Base-by-base conservation (phyloP, 2,797 vertebrate species). In the Macrochelys suwanniensis region DNA sequence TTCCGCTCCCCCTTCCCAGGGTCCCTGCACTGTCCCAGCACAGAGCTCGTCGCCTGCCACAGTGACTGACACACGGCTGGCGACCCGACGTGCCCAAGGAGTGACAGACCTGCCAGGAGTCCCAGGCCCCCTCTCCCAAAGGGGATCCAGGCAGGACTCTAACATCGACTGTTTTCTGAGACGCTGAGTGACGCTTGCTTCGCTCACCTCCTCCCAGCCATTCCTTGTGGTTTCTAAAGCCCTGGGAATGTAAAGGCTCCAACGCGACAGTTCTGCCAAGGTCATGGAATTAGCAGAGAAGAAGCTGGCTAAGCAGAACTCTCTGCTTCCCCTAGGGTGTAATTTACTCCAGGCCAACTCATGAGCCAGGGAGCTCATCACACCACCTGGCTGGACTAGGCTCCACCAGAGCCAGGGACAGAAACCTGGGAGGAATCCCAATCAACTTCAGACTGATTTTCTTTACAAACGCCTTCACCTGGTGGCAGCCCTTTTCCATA, bases 301-400 rank as follows among this genome's bases (percentile, higher is more conserved):
- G 87, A 82, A 83, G 94, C 96, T 26, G 42, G 59, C 92, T 94
- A 94, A 96, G 94, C 94, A 95, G 57, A 94, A 89, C 2, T 0
- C 42, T n/a, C 74, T 77, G 84, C 90, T 84, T 93, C 91, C 94
- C 95, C 92, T 82, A 82, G 96, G 87, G 53, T 93, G 86, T 96
- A 85, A 95, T 96, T 96, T 96, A 95, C 94, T 92, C 11, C 26
- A n/a, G 94, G 94, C 91, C 82, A 93, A 91, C 91, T 95, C 95
- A 89, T 81, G 5, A 17, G 87, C 71, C 0, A 1, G 85, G 0
- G 4, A 88, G 56, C 77, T 82, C 82, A 8, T 57, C 0, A 5
- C 3, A 12, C 0, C 3, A 82, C 82, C 87, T 11, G 61, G 91
- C 79, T 81, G 59, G 3, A 2, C 0, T 0, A 82, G 71, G 77